A percentile compares a stretch with the other conserved stretches of the same genome.
phyloP scores from a whole-genome alignment of 2,888 invertebrate species.

The Zonitis immaculata region DNA sequence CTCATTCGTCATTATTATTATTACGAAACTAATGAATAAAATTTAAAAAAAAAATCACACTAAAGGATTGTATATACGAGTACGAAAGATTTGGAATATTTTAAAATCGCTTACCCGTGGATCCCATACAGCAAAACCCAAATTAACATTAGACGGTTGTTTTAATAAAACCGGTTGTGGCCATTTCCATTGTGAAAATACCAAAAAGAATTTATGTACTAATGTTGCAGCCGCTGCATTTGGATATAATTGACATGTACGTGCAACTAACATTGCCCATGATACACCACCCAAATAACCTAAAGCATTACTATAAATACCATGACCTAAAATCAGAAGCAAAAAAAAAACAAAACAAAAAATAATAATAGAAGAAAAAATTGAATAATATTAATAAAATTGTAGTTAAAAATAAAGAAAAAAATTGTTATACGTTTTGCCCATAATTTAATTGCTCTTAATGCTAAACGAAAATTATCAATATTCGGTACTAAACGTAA shows the following conservation, averaged over 20 bases:
- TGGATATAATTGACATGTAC: slow-evolving; percentile 97
- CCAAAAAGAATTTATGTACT: slow-evolving; percentile 97
- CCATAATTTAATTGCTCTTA: slow-evolving; percentile 96
- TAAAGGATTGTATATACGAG: too few species aligned
- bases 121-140: slow-evolving; percentile 96
- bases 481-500: slow-evolving; percentile 91
- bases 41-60: too few species aligned
- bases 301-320: slow-evolving; percentile 96
- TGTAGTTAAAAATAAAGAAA: background rate
- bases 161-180: slow-evolving; percentile 96
- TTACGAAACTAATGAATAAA: too few species aligned
- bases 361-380: too few species aligned
- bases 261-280: slow-evolving; percentile 99
- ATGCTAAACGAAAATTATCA: slow-evolving; percentile 87
- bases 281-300: slow-evolving; percentile 98
- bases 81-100: slow-evolving; percentile 10
- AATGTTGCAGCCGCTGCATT: slow-evolving; percentile 92
- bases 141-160: slow-evolving; percentile 80
- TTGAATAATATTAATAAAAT: background rate
- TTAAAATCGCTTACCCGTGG: slow-evolving; percentile 75
- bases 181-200: slow-evolving; percentile 99
- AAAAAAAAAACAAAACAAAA: too few species aligned
- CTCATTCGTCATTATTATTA: too few species aligned
- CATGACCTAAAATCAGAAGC: slow-evolving; percentile 79
- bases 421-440: slow-evolving; percentile 75